Conservation (phyloP, 2,113 vertebrate genomes). For the Lathamus discolor region DNA sequence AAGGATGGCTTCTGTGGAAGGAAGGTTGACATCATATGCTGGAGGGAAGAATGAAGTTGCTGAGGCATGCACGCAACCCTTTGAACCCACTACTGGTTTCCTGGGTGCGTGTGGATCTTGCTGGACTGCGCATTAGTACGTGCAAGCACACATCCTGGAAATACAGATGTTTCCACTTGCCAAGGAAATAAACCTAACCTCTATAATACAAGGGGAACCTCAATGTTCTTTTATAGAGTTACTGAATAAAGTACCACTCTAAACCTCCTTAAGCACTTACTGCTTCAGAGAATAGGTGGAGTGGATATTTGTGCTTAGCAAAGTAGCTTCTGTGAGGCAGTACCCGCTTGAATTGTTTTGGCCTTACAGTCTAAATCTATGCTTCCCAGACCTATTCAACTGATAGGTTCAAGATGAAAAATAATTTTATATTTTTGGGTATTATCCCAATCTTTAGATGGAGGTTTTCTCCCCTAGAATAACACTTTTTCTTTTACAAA, state of each 20-base stretch:
- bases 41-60: neutral
- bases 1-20: neutral
- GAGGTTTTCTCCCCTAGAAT: neutral
- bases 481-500: neutral
- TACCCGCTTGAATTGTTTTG: neutral
- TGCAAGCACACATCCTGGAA: neutral
- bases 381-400: neutral
- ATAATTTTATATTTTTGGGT: neutral
- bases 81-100: accelerated
- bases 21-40: accelerated
- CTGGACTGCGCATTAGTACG: neutral
- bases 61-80: accelerated
- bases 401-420: neutral
- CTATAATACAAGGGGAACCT: accelerated
- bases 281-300: neutral
- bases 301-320: neutral
- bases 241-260: neutral
- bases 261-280: neutral
- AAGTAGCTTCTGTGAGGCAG: neutral
- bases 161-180: accelerated
- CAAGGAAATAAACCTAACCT: neutral
- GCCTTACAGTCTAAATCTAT: neutral
- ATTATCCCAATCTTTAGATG: neutral
- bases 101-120: accelerated
- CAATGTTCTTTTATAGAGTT: neutral